Conservation (phyloP, 2,797 vertebrate genomes). For the Tapirus indicus region DNA sequence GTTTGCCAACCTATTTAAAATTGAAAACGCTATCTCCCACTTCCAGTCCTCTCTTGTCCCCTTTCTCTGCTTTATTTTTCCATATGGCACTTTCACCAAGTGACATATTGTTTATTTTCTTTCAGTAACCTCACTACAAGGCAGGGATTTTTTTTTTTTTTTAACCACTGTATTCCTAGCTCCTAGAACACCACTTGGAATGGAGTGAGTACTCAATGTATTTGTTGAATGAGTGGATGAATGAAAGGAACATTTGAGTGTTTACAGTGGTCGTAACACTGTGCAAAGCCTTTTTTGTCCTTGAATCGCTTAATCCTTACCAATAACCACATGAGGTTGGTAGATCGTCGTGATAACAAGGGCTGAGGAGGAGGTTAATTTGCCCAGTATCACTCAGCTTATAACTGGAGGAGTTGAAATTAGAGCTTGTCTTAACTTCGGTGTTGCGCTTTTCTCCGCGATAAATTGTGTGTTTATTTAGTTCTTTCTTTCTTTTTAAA, state of each 20-base stretch:
- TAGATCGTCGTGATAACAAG: not conserved
- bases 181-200: not conserved
- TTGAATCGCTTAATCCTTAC: not conserved
- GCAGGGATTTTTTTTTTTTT: not conserved
- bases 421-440: slow-evolving; percentile 15
- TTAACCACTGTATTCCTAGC: not conserved
- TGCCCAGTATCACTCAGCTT: not conserved
- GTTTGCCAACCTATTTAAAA: not conserved
- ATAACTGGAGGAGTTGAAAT: not conserved
- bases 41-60: not conserved
- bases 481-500: slow-evolving; percentile 77
- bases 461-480: slow-evolving; percentile 53
- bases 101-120: not conserved
- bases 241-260: not conserved
- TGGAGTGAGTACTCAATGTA: not conserved
- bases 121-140: not conserved
- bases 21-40: not conserved
- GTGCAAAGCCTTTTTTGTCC: not conserved
- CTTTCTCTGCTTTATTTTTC: not conserved
- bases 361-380: not conserved
- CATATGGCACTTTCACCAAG: not conserved
- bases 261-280: not conserved
- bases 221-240: not conserved
- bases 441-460: not conserved
- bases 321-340: not conserved